Evolutionary conservation across 2,113 vertebrate species (phyloP), one percentile per base, ranked within the genome.

Genomic region (Dromaius novaehollandiae): DNA sequence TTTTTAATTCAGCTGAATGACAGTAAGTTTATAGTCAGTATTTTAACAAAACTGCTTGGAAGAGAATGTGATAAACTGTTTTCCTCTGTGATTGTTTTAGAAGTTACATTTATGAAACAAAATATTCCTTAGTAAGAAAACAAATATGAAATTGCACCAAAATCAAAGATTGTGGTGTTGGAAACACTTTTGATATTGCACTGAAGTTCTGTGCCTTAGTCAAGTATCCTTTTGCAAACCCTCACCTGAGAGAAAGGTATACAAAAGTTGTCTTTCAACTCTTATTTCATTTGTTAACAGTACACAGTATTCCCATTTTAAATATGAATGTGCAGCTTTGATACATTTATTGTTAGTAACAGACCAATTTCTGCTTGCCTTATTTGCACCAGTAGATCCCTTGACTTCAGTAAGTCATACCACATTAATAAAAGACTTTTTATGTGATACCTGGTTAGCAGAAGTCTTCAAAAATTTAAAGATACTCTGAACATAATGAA

Each of bases 261-360:
- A 58, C 19, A 48, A 94, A 98, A 95, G 88, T 97, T 97, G 70
- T 36, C 55, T 81, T 97, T 86, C 69, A 92, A 50, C 17, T 65
- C 13, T 85, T 93, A 77, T 30, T 64, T 69, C n/a, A 63, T 46
- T 58, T 82, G 53, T 75, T 79, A 69, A 9, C 42, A 24, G 21
- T 38, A 28, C 20, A 82, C 28, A 24, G 9, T 91, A 13, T 42
- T 89, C 17, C 51, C 6, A 48, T 13, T 84, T 69, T 66, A 65
- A 85, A 86, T 95, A 77, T 38, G 84, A 85, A 76, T 36, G 12
- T 65, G 21, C 10, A 58, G 14, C 30, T 79, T 70, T 80, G 30
- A 68, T 80, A 60, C 13, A 34, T 32, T 82, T 75, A 61, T 55
- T 55, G 28, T 32, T 63, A 79, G 12, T 30, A 88, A 73, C 8